A percentile compares a stretch with the other conserved stretches of the same genome.
Conservation (phyloP, 1,140 invertebrate genomes). For the Brachionus plicatilis region DNA sequence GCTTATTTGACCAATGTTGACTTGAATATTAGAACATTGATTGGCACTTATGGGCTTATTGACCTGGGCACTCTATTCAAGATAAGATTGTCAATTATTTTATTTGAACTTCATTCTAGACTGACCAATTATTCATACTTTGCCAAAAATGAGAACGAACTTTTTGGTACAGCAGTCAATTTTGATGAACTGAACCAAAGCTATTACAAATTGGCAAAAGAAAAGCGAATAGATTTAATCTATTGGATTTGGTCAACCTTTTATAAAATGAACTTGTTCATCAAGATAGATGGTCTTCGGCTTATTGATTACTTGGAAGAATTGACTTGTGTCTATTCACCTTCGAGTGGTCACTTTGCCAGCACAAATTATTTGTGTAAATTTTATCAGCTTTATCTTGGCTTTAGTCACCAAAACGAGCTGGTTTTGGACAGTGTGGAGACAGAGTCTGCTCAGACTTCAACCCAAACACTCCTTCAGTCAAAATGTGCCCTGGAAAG, state of each 20-base stretch:
- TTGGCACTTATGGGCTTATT: neutral
- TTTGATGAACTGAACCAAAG: neutral
- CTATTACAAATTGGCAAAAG: neutral
- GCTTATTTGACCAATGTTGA: neutral
- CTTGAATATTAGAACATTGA: neutral
- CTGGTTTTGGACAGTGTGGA: neutral
- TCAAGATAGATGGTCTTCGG: neutral
- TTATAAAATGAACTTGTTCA: slow-evolving; percentile 18
- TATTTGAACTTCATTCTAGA: slow-evolving; percentile 38
- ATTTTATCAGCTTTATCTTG: slow-evolving; percentile 29
- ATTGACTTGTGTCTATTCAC: neutral
- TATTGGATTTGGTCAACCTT: slow-evolving; percentile 26
- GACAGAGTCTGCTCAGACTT: neutral
- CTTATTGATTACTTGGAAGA: neutral
- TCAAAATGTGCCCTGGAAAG: slow-evolving; percentile 18
- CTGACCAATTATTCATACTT: slow-evolving; percentile 11
- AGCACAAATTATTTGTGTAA: slow-evolving; percentile 5
- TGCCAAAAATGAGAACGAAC: neutral
- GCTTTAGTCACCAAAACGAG: neutral
- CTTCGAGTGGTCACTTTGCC: neutral
- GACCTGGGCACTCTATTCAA: neutral
- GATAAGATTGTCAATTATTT: slow-evolving; percentile 15
- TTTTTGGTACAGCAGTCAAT: neutral
- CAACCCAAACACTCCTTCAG: neutral
- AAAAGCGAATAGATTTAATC: neutral